Conservation (phyloP, 1,140 invertebrate genomes). For the Brachystomella parvula region DNA sequence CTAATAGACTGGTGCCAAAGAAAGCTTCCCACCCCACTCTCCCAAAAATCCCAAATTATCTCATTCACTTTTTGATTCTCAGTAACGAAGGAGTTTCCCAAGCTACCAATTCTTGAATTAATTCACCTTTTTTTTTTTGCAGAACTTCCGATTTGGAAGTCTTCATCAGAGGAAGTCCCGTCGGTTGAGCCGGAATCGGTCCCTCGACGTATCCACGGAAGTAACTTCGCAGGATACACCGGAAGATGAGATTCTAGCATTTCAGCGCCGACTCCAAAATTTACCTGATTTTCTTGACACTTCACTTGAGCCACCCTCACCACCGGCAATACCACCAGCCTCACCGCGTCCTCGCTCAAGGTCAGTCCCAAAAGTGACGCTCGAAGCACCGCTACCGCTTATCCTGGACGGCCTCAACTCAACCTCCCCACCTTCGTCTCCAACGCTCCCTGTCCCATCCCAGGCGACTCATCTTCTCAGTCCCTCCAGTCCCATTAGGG, state of each 20-base stretch:
- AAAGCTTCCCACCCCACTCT: background rate
- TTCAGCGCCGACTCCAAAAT: slow-evolving; percentile 50
- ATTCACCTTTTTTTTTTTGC: background rate
- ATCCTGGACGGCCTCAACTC: slow-evolving; percentile 40
- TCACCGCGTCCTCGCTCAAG: slow-evolving; percentile 46
- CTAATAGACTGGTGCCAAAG: too few relatives aligned
- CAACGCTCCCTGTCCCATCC: slow-evolving; percentile 40
- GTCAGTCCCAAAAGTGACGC: slow-evolving; percentile 49
- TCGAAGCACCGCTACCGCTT: slow-evolving; percentile 44
- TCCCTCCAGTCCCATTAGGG: slow-evolving; percentile 39
- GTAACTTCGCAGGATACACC: slow-evolving; percentile 41
- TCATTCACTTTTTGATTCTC: background rate
- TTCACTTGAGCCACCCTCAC: slow-evolving; percentile 36
- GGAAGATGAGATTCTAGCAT: slow-evolving; percentile 49
- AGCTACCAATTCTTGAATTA: too few relatives aligned
- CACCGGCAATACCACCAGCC: slow-evolving; percentile 40
- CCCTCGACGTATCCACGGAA: slow-evolving; percentile 36
- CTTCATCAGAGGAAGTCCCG: slow-evolving; percentile 32
- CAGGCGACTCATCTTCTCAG: slow-evolving; percentile 37
- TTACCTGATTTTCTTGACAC: slow-evolving; percentile 45
- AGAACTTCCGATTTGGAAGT: slow-evolving; percentile 37
- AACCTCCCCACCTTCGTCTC: slow-evolving; percentile 36
- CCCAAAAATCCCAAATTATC: background rate
- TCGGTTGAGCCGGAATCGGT: slow-evolving; percentile 34
- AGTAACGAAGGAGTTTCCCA: too few relatives aligned